These are phyloP conservation scores for Edolisoma coerulescens DNA, from an alignment of 2,113 vertebrate genomes.

Conservation along the genomic window DNA sequence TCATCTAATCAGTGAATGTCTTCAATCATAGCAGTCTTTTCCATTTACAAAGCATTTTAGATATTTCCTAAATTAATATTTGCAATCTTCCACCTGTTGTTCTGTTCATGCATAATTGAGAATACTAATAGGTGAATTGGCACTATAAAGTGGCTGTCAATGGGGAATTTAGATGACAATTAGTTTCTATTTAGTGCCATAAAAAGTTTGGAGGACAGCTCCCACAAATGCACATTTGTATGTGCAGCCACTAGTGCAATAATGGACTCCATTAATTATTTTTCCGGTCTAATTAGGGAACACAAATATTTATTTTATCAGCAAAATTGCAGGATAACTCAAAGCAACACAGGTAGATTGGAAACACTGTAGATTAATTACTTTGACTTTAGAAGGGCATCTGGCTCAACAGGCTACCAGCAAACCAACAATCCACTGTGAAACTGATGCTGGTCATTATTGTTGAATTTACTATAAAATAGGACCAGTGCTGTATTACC, in stretches of 20 bases:
- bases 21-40: background rate
- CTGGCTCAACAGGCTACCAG: background rate
- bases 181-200: background rate
- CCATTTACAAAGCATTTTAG: background rate
- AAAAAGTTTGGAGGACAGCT: background rate
- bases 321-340: background rate
- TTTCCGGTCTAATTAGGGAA: background rate
- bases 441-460: background rate
- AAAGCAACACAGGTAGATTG: background rate
- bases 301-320: background rate
- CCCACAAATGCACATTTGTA: background rate
- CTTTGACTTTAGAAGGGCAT: background rate
- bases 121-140: background rate
- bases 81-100: background rate
- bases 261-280: background rate
- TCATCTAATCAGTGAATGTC: background rate
- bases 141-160: background rate
- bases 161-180: background rate
- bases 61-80: background rate
- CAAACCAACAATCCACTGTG: background rate
- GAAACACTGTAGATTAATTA: background rate
- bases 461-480: background rate
- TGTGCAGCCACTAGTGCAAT: background rate
- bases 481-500: background rate
- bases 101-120: background rate